A percentile compares a stretch with the other conserved stretches of the same genome.
Evolutionary conservation across 53 echinoderm and acorn worm genomes (phyloP).

Genomic region (Henricia sp.): DNA sequence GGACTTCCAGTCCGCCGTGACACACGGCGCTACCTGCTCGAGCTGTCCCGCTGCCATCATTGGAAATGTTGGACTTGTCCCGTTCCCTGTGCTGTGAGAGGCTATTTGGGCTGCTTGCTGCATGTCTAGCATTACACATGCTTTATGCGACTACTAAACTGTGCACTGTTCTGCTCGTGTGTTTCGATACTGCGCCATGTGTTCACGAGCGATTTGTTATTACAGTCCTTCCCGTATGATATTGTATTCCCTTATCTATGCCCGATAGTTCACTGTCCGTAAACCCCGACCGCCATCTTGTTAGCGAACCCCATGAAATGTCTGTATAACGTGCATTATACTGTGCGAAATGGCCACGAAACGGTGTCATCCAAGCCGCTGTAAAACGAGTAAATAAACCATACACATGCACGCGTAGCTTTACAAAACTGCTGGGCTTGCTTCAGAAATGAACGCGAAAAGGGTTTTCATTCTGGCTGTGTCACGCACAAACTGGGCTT

Average conservation of each 20-base stretch:
- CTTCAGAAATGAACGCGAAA: neutral
- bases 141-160: too few relatives aligned
- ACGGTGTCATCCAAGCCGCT: too few relatives aligned
- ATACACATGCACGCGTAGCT: neutral
- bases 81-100: neutral
- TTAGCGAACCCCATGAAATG: too few relatives aligned
- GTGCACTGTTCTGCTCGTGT: neutral
- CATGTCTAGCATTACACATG: neutral
- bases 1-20: slow-evolving; percentile 23
- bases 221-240: neutral
- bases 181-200: too few relatives aligned
- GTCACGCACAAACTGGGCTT: neutral
- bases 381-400: slow-evolving; percentile 25
- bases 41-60: slow-evolving; percentile 41
- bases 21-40: neutral
- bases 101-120: neutral
- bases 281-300: slow-evolving; percentile 43
- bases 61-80: neutral
- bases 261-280: slow-evolving; percentile 31
- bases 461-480: slow-evolving; percentile 1
- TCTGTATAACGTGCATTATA: too few relatives aligned
- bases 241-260: slow-evolving; percentile 15
- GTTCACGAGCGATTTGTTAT: neutral
- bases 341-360: too few relatives aligned
- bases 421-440: slow-evolving; percentile 1